Evolutionary conservation across 2,113 vertebrate species (phyloP), one percentile per base, ranked within the genome.

Genomic region (Labeo rohita): DNA sequence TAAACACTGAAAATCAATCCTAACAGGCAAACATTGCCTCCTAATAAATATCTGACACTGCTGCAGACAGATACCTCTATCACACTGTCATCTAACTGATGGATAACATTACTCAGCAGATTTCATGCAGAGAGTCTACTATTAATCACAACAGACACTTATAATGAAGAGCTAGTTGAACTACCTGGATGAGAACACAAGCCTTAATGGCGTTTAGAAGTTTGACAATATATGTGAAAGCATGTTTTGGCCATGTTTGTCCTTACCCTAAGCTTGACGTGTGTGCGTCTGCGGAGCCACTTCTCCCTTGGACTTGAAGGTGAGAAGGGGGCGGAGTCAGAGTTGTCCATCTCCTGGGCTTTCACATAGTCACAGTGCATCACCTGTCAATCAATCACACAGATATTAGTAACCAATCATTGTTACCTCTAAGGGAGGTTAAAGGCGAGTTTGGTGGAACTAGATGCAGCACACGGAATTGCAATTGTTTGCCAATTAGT

Each of bases 261-360:
- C 8, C 88, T 90, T 85, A 99, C 98, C 94, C 97, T 95, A 85
- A 99, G 91, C 89, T 99, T 99, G 91, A 99, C 98, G 39, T 98
- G 98, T 2, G 98, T 99, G 91, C 98, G 95, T 91, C 96, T 97
- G 9, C 98, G 95, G 34, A 98, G 95, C 97, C 98, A 99, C 89
- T 99, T 99, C 89, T 99, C 98, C 0, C 97, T 95, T 4, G 97
- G 95, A 88, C 96, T 97, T 68, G 96, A 94, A 0, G 96, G 96
- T 18, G 96, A 97, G 88, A 97, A 95, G 0, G 94, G 93, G 2
- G 95, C 94, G 0, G 94, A 93, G 89, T 97, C 96, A 89, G 95
- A 81, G 84, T 91, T 93, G 78, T 96, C 91, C 0, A 89, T 94
- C 92, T 98, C 97, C 93, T 97, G 96, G 84, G 96, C 85, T 61